Percentiles rank a stretch among this genome's conserved stretches.
Evolutionary conservation across 2,113 vertebrate genomes (phyloP).

Genomic region (Tor tambroides): DNA sequence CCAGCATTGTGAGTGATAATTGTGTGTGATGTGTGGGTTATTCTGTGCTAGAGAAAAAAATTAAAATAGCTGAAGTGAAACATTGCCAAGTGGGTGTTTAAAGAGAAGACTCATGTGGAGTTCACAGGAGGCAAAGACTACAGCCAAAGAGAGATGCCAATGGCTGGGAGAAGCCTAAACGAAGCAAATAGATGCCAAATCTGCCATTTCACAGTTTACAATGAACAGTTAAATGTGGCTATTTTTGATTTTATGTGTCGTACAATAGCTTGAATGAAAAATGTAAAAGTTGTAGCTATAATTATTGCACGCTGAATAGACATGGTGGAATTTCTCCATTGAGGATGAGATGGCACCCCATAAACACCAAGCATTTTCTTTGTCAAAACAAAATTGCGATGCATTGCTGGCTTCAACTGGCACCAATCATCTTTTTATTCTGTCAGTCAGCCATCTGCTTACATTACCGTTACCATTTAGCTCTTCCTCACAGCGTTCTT

Average conservation of each 20-base stretch:
- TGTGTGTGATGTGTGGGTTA: constrained; percentile 12
- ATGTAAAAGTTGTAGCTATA: neutral
- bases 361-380: constrained; percentile 9
- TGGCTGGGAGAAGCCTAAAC: neutral
- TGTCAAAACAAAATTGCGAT: neutral
- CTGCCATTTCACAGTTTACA: constrained; percentile 13
- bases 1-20: neutral
- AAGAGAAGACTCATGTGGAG: constrained; percentile 10
- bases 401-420: constrained; percentile 8
- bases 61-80: neutral
- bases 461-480: neutral
- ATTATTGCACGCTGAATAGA: neutral
- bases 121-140: neutral
- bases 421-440: constrained; percentile 22
- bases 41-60: neutral
- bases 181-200: neutral
- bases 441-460: neutral
- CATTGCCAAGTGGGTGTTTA: constrained; percentile 22
- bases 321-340: neutral
- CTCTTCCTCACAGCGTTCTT: neutral
- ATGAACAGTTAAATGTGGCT: neutral
- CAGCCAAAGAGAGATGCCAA: neutral
- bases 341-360: neutral
- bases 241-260: neutral
- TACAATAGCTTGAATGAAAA: neutral